Evolutionary conservation across 92 coral and sea anemone species (phyloP), one percentile per base, ranked within the genome.

Genomic region (Porites divaricata): DNA sequence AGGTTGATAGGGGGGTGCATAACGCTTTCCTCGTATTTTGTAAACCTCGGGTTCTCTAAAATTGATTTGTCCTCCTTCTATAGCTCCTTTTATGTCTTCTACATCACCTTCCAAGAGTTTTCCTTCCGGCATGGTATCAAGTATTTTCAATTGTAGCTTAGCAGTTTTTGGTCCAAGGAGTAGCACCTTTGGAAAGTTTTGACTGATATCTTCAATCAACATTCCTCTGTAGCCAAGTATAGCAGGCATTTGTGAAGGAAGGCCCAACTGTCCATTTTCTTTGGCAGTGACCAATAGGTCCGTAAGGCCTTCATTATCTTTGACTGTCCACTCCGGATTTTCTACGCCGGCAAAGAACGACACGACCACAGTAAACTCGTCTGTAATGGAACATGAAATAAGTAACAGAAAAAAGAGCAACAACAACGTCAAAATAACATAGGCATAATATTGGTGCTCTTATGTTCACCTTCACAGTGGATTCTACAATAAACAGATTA

Each of bases 181-280:
- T 24, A 74, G 51, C 8, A 8, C 62, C 77, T 14, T 17, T n/a
- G 5, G 5, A 0, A 0, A 8, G 3, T 23, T 2, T 5, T n/a
- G 9, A 23, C 19, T 9, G 5, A 11, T 1, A 20, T 61, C 65
- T 61, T 11, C 8, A 15, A 61, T 20, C 65, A 61, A 61, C 7
- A 61, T 15, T 17, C 78, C 78, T 8, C 6, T 74, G 63, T 54
- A 74, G 1, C 78, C 78, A 20, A 74, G 62, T 21, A n/a, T 12
- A 7, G 41, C 6, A 21, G 78, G 78, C 20, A 74, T 53, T 0
- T 13, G 4, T 8, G 25, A 58, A 26, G 17, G 26, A 14, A 20
- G 2, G 15, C 49, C n/a, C n/a, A n/a, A n/a, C n/a, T n/a, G n/a
- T n/a, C n/a, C n/a, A n/a, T n/a, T n/a, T n/a, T n/a, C n/a, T n/a